phyloP scores from a whole-genome alignment of 1,140 invertebrate genomes.

The Calliphora vicina region DNA sequence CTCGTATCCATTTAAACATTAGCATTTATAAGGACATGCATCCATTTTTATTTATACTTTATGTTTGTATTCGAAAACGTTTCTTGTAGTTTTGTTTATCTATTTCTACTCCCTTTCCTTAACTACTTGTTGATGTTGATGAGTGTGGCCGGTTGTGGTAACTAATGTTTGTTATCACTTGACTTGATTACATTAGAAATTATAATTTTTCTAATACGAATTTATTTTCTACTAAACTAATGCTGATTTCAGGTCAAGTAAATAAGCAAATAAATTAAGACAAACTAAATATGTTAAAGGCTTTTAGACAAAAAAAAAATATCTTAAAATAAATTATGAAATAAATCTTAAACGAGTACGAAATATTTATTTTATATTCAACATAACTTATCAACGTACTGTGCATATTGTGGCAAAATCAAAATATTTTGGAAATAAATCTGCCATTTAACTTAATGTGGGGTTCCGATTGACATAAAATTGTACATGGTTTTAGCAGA shows the following conservation, averaged over 20 bases:
- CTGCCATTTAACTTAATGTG: no score
- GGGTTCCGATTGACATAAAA: no score
- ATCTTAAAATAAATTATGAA: no score
- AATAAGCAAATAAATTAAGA: background rate
- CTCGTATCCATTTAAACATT: background rate
- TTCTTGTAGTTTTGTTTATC: background rate
- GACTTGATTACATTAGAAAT: slow-evolving; percentile 64
- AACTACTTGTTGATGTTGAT: slow-evolving; percentile 3
- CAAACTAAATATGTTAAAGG: no score
- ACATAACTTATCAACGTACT: no score
- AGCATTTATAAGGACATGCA: background rate
- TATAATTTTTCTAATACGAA: slow-evolving; percentile 55
- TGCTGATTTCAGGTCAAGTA: background rate
- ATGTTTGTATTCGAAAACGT: background rate
- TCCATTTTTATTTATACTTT: background rate
- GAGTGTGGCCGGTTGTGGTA: background rate
- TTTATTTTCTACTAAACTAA: background rate
- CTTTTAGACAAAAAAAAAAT: no score
- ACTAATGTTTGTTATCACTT: slow-evolving; percentile 48
- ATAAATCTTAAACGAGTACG: no score
- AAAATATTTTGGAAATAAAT: no score
- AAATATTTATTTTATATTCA: no score
- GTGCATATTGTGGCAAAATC: no score
- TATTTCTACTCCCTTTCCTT: background rate
- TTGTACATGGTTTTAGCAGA: no score